These are phyloP conservation scores for Typhlomys cinereus DNA, from an alignment of 2,113 vertebrate species.

Conservation along the genomic window DNA sequence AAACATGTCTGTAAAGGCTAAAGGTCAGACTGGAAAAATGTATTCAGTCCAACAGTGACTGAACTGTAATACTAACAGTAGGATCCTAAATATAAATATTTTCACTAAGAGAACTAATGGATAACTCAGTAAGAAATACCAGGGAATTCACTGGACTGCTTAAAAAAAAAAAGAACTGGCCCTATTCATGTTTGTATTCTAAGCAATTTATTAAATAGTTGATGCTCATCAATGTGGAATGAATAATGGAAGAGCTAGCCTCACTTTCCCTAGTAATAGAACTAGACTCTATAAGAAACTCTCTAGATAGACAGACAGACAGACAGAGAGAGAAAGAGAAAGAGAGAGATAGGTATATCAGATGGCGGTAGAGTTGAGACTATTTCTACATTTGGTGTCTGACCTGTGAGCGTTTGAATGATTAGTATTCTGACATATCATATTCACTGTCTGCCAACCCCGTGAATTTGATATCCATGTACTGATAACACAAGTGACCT, in stretches of 20 bases:
- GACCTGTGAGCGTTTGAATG: too few species aligned
- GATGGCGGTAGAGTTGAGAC: too few species aligned
- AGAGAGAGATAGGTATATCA: too few species aligned
- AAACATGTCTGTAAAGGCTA: background rate
- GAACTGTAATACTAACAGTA: background rate
- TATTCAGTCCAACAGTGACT: slow-evolving; percentile 26
- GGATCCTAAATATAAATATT: background rate
- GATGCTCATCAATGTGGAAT: background rate
- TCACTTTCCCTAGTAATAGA: background rate
- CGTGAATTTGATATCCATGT: too few species aligned
- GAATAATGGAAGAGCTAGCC: background rate
- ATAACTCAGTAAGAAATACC: background rate
- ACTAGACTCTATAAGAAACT: background rate
- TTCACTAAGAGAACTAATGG: background rate
- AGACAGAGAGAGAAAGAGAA: too few species aligned
- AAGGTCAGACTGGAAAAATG: background rate
- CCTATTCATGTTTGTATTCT: background rate
- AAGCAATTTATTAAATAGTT: background rate
- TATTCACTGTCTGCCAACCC: too few species aligned
- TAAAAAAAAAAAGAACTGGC: background rate
- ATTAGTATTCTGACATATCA: too few species aligned
- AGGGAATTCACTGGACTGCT: background rate
- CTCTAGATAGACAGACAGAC: too few species aligned
- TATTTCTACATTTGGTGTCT: too few species aligned
- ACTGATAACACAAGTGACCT: too few species aligned